Percentiles rank a stretch among this genome's conserved stretches.
These are phyloP conservation scores for Halcyon senegalensis DNA, from an alignment of 2,113 vertebrate genomes.

Conservation along the genomic window DNA sequence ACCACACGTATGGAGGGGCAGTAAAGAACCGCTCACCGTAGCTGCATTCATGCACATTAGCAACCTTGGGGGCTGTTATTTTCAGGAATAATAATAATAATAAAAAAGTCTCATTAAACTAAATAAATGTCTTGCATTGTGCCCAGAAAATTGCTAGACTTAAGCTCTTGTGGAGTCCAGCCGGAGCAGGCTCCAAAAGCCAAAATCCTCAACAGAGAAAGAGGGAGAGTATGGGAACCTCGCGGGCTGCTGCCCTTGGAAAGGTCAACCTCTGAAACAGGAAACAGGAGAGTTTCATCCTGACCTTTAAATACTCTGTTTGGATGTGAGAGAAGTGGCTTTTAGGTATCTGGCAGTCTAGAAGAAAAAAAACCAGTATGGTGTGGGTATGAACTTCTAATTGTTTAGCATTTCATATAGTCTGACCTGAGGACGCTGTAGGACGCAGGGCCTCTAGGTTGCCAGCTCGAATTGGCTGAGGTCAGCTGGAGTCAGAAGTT, in stretches of 20 bases:
- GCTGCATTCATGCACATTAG: not conserved
- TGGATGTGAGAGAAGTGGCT: not conserved
- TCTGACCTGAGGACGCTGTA: not conserved
- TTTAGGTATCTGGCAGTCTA: not conserved
- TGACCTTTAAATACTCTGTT: constrained; percentile 45
- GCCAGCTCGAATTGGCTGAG: constrained; percentile 2
- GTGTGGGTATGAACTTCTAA: not conserved
- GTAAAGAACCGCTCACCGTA: not conserved
- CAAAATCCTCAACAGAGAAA: not conserved
- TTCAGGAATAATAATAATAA: not conserved
- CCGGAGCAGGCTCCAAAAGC: not conserved
- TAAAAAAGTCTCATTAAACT: not conserved
- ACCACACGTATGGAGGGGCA: not conserved
- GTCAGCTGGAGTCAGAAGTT: constrained; percentile 37
- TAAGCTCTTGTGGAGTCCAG: not conserved
- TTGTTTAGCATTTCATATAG: not conserved
- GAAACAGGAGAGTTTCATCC: not conserved
- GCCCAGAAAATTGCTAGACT: not conserved
- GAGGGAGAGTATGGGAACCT: not conserved
- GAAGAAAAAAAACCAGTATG: not conserved
- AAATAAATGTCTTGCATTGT: not conserved
- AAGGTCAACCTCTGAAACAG: not conserved
- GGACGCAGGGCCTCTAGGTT: fast-evolving
- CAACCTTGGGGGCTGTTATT: not conserved
- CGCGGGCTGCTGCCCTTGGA: constrained; percentile 16